Base-by-base conservation (phyloP, 2,888 invertebrate species). In the Stratiomys singularior region DNA sequence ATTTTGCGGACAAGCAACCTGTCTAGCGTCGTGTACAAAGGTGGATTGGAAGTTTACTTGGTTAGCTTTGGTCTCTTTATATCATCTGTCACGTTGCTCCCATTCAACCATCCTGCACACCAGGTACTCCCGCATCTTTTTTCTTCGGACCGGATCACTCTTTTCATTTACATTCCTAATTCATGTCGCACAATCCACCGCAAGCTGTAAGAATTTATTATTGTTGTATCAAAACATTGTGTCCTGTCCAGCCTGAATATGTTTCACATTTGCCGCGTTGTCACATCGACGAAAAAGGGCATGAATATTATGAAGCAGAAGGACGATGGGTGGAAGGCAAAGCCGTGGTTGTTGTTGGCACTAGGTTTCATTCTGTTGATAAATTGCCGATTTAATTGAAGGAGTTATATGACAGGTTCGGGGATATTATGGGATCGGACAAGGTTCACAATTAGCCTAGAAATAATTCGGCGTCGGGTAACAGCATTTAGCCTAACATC, bases 101-200 rank as follows among this genome's bases (percentile, higher is more conserved):
- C 4, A 52, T 44, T 44, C 44, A n/a, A n/a, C n/a, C n/a, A n/a
- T n/a, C n/a, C n/a, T n/a, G n/a, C n/a, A n/a, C n/a, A n/a, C n/a
- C n/a, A n/a, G n/a, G n/a, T n/a, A n/a, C n/a, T n/a, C n/a, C n/a
- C n/a, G n/a, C n/a, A n/a, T n/a, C n/a, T 74, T 74, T 21, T 44
- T 60, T 74, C 60, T 37, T 56, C 58, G 58, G 23, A 74, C 58
- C 25, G 60, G 60, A 74, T 30, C 44, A 74, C 58, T 58, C 60
- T 74, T 74, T 74, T 74, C 74, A 74, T 74, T 74, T 74, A 74
- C 58, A 74, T 74, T 74, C 44, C 37, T 9, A 74, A 58, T 37
- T 58, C 37, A 37, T 58, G 30, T 58, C 25, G 37, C 46, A 11
- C 27, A 25, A 4, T n/a, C 18, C 44, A 52, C 52, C 47, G 56